phyloP scores from a whole-genome alignment of 2,888 invertebrate species.

The Fissipunctia ypsillon region DNA sequence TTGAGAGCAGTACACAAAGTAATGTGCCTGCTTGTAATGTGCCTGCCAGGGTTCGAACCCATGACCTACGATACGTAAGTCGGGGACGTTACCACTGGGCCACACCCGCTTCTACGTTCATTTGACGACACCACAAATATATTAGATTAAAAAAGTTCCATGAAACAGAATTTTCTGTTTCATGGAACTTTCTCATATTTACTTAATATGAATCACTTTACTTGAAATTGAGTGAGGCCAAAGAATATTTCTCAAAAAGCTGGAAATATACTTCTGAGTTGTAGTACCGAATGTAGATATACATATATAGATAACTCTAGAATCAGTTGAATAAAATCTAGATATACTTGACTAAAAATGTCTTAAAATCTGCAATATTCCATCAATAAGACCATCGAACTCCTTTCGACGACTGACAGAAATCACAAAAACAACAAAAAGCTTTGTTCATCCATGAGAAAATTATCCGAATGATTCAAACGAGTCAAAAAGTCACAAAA shows the following conservation, averaged over 20 bases:
- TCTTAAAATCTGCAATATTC: too few relatives aligned
- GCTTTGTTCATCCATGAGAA: background rate
- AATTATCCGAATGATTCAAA: constrained; percentile 7
- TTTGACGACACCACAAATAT: background rate
- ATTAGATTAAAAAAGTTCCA: background rate
- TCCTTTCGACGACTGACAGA: background rate
- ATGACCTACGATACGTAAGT: too few relatives aligned
- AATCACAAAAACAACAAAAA: background rate
- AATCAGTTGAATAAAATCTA: background rate
- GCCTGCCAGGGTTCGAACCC: too few relatives aligned
- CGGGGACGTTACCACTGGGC: too few relatives aligned
- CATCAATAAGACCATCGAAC: background rate
- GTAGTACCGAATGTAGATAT: background rate
- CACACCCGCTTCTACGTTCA: too few relatives aligned
- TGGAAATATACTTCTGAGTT: background rate
- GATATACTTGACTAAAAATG: too few relatives aligned
- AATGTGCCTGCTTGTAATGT: too few relatives aligned
- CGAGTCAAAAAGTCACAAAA: constrained; percentile 5
- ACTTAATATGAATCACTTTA: background rate
- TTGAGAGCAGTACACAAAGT: too few relatives aligned
- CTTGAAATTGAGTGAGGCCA: background rate
- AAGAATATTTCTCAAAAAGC: background rate
- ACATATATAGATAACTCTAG: too few relatives aligned
- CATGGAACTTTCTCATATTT: too few relatives aligned
- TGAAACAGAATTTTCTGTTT: background rate